phyloP scores from a whole-genome alignment of 2,113 vertebrate species.

The Odocoileus virginianus region DNA sequence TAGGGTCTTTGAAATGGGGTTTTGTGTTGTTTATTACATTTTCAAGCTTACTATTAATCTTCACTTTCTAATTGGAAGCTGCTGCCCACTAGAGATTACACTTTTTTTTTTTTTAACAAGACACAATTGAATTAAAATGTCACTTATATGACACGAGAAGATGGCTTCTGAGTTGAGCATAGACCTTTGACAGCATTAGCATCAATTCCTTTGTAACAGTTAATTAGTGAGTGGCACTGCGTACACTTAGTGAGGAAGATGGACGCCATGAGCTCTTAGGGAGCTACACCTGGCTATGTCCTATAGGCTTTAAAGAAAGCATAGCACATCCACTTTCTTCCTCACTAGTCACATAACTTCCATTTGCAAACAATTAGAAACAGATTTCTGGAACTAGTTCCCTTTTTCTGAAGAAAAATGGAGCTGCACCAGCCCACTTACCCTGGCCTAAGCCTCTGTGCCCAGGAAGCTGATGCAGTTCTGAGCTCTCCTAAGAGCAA shows the following conservation, averaged over 20 bases:
- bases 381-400: neutral
- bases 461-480: neutral
- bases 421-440: neutral
- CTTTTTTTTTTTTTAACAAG: neutral
- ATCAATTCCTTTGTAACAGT: neutral
- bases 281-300: neutral
- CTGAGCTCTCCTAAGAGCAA: neutral
- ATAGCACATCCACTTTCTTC: conserved; percentile 4
- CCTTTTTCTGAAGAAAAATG: neutral
- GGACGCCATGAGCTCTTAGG: neutral
- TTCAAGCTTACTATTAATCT: neutral
- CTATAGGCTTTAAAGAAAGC: neutral
- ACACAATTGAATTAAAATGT: neutral
- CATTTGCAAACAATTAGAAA: neutral
- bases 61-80: neutral
- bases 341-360: neutral
- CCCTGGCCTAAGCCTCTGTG: neutral
- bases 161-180: neutral
- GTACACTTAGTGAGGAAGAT: neutral
- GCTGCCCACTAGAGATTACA: neutral
- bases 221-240: neutral
- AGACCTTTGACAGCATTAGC: neutral
- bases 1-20: neutral
- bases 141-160: neutral
- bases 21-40: neutral